Conservation (phyloP, 2,797 vertebrate species). For the Erpetoichthys calabaricus region DNA sequence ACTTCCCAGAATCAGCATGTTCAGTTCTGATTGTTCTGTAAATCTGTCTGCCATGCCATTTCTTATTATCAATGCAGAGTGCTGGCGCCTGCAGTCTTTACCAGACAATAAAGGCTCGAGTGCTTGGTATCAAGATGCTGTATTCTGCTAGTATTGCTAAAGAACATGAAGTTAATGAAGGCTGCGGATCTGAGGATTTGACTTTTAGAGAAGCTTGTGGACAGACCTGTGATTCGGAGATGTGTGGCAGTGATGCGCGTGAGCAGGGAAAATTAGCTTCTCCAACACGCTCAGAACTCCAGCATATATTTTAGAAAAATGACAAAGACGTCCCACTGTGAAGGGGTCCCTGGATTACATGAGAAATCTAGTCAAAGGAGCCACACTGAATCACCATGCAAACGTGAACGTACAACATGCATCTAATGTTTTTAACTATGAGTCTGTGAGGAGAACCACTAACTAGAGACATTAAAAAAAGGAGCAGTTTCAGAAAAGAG, state of each 20-base stretch:
- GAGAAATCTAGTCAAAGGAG: constrained; percentile 14
- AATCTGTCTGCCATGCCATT: no score
- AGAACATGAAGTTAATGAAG: no score
- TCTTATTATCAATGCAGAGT: no score
- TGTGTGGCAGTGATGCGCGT: constrained; percentile 8
- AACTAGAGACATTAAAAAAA: constrained; percentile 9
- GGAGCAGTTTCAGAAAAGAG: constrained; percentile 23
- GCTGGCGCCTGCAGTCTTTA: no score
- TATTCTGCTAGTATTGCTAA: no score
- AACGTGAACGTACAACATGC: constrained; percentile 44
- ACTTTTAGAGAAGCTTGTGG: constrained; percentile 2
- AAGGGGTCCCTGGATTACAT: constrained; percentile 12
- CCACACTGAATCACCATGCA: constrained; percentile 37
- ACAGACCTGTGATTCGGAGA: constrained; percentile 14
- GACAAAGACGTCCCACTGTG: constrained; percentile 16
- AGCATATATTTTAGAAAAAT: constrained; percentile 12
- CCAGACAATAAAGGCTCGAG: no score
- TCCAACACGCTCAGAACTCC: constrained; percentile 20
- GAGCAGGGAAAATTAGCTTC: constrained; percentile 7
- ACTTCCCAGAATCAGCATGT: no score
- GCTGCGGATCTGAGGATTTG: not conserved
- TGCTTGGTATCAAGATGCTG: no score
- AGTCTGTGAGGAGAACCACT: constrained; percentile 9
- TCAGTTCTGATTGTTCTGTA: no score
- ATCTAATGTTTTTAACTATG: constrained; percentile 23